A percentile compares a stretch with the other conserved stretches of the same genome.
These are phyloP conservation scores for Drosophila tropicalis DNA, from an alignment of 1,140 invertebrate genomes.

Conservation along the genomic window DNA sequence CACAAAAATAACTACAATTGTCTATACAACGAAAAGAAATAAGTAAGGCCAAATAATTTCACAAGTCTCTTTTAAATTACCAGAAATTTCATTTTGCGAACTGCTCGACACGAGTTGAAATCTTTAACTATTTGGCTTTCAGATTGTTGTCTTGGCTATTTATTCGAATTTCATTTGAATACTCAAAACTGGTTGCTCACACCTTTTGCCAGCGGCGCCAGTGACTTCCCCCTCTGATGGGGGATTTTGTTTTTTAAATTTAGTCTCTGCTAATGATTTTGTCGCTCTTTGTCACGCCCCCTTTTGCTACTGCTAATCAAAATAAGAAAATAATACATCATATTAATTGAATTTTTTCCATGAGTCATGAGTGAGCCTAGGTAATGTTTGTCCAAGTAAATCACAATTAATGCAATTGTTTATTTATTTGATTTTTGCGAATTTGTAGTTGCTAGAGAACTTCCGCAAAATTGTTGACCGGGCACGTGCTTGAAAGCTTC, in stretches of 20 bases:
- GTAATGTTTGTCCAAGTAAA: slow-evolving; percentile 5
- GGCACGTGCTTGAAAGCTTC: not conserved
- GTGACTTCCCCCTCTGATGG: not conserved
- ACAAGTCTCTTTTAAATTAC: not conserved
- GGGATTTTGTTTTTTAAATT: not conserved
- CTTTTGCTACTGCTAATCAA: slow-evolving; percentile 23
- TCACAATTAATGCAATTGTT: not conserved
- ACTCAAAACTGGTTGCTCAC: not conserved
- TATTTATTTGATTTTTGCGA: not conserved
- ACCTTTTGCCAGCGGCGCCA: not conserved
- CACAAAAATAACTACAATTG: slow-evolving; percentile 5
- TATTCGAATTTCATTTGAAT: slow-evolving; percentile 1
- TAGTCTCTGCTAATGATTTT: not conserved
- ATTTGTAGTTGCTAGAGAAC: not conserved
- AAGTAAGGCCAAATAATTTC: too few species aligned
- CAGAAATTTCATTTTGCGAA: slow-evolving; percentile 7
- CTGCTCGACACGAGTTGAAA: not conserved
- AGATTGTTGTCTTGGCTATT: not conserved
- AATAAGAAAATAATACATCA: slow-evolving; percentile 11
- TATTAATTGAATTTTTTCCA: slow-evolving; percentile 4
- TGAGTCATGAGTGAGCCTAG: slow-evolving; percentile 7
- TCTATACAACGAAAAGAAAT: not conserved
- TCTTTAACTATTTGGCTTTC: not conserved
- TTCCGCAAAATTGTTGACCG: slow-evolving; percentile 1
- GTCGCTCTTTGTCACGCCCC: not conserved